Percentiles rank a stretch among this genome's conserved stretches.
These are phyloP conservation scores for Phalacrocorax pelagicus DNA, from an alignment of 2,113 vertebrate species.

Conservation along the genomic window DNA sequence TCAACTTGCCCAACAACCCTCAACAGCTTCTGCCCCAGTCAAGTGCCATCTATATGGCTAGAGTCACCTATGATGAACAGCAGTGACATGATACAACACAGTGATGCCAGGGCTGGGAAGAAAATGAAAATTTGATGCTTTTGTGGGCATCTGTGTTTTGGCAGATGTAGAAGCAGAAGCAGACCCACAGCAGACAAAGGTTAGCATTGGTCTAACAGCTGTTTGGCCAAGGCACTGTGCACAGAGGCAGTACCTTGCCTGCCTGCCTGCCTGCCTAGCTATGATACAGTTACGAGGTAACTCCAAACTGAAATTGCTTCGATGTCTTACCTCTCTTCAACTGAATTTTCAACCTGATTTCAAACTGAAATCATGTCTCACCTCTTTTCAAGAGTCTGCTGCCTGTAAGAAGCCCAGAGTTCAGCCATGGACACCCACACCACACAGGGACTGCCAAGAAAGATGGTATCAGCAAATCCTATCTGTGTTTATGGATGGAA, in stretches of 20 bases:
- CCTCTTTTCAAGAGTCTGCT: neutral
- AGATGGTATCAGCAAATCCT: neutral
- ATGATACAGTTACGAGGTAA: neutral
- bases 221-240: neutral
- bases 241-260: neutral
- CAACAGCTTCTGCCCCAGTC: neutral
- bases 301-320: neutral
- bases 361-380: neutral
- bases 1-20: neutral
- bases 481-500: neutral
- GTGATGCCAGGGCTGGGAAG: neutral
- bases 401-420: neutral
- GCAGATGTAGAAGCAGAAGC: neutral
- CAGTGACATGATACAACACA: accelerated
- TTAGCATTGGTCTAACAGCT: neutral
- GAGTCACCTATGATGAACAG: neutral
- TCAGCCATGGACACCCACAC: neutral
- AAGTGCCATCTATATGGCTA: accelerated
- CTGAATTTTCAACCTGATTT: too few relatives aligned
- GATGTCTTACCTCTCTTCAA: too few relatives aligned
- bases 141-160: neutral
- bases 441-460: neutral
- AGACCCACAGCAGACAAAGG: neutral
- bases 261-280: neutral
- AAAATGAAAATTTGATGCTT: neutral